Percentiles rank a stretch among this genome's conserved stretches.
Conservation (phyloP, 2,113 vertebrate genomes). For the Irena cyanogastra region DNA sequence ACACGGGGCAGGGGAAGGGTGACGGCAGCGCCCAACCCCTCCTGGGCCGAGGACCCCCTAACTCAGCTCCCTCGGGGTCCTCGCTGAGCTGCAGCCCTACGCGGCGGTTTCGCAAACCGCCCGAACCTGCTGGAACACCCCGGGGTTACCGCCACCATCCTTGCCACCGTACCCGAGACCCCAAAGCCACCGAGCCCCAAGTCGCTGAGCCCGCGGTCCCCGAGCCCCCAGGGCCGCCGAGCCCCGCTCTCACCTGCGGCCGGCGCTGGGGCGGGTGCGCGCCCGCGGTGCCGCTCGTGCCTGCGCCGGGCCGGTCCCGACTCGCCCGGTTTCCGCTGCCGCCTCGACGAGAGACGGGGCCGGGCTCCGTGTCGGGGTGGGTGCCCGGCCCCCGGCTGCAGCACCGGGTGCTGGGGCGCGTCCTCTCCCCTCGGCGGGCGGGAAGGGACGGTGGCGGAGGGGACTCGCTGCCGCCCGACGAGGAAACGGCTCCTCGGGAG, state of each 20-base stretch:
- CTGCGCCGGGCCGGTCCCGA: not conserved
- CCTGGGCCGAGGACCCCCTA: not conserved
- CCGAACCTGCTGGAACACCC: not conserved
- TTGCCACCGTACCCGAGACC: not conserved
- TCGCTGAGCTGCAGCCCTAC: rapidly evolving
- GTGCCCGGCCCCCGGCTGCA: not conserved
- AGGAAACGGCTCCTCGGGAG: constrained; percentile 38
- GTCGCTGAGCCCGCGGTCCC: rapidly evolving
- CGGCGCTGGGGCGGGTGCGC: not conserved
- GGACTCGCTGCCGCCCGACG: not conserved
- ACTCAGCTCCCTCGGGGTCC: not conserved
- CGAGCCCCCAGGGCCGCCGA: rapidly evolving
- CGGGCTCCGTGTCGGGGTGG: not conserved
- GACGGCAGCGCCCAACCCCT: not conserved
- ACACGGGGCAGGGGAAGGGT: not conserved
- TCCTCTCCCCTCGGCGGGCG: not conserved
- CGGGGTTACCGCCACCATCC: not conserved
- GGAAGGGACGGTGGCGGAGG: not conserved
- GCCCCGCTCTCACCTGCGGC: not conserved
- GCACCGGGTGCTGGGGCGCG: not conserved
- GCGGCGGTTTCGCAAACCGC: not conserved
- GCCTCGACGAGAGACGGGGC: not conserved
- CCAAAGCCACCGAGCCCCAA: rapidly evolving
- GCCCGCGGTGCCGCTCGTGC: not conserved
- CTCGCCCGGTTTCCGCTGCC: constrained; percentile 24